Evolutionary conservation across 2,113 vertebrate species (phyloP).

Genomic region (Osmerus mordax): DNA sequence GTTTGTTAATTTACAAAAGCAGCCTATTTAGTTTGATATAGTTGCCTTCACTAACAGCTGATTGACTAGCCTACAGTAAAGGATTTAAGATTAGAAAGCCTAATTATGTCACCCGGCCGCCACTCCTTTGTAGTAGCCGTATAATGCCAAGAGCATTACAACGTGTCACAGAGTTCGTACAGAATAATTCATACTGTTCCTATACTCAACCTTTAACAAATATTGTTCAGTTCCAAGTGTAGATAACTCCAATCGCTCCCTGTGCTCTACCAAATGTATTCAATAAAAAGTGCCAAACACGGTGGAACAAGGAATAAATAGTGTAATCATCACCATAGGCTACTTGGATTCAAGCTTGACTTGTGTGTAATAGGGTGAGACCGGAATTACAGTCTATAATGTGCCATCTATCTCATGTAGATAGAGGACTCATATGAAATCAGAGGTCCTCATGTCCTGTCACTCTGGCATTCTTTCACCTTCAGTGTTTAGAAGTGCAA

Average conservation of each 20-base stretch:
- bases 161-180: no score
- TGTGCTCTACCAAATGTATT: no score
- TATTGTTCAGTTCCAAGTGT: no score
- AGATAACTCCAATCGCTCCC: no score
- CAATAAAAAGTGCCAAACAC: no score
- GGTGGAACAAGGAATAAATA: no score
- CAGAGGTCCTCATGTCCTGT: slow-evolving; percentile 10
- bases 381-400: not conserved
- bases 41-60: slow-evolving; percentile 2
- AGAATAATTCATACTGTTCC: no score
- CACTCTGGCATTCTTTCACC: not conserved
- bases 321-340: no score
- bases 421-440: slow-evolving; percentile 4
- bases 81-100: slow-evolving; percentile 5
- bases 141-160: not conserved
- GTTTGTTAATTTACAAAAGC: not conserved
- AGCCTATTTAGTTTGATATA: not conserved
- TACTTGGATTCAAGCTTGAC: no score
- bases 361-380: not conserved
- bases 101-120: not conserved
- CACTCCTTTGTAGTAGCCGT: not conserved
- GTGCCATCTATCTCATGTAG: not conserved
- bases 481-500: not conserved
- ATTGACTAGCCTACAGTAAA: not conserved
- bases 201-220: no score